Evolutionary conservation across 2,888 invertebrate genomes (phyloP).

Genomic region (Pegoplata infirma): DNA sequence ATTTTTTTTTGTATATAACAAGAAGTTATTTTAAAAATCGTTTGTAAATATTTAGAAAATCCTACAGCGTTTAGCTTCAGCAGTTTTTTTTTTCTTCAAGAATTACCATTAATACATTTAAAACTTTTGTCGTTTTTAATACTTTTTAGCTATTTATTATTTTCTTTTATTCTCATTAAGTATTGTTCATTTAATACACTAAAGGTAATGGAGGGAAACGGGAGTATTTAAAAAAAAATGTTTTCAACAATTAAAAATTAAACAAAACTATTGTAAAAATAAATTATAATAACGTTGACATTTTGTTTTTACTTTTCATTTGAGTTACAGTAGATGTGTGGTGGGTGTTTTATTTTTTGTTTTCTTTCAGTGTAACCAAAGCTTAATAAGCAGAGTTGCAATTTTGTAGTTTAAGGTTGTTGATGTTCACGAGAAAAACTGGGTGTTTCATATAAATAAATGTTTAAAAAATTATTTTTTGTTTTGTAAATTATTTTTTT

Average conservation of each 20-base stretch:
- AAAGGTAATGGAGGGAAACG: conserved; percentile 59
- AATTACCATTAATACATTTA: conserved; percentile 15
- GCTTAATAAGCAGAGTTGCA: conserved; percentile 57
- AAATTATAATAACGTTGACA: conserved; percentile 37
- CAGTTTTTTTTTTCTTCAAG: conserved; percentile 7
- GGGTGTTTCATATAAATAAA: conserved; percentile 38
- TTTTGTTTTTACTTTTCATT: too few relatives aligned
- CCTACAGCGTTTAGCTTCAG: conserved; percentile 59
- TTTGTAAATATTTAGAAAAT: conserved; percentile 2
- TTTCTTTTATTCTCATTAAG: conserved; percentile 47
- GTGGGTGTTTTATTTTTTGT: conserved; percentile 52
- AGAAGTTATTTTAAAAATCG: background rate
- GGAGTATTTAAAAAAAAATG: conserved; percentile 20
- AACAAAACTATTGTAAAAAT: background rate
- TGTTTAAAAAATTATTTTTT: conserved; percentile 30
- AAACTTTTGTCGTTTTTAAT: conserved; percentile 39
- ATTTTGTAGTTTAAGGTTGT: conserved; percentile 13
- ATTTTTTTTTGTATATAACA: too few relatives aligned
- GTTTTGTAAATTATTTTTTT: conserved; percentile 17
- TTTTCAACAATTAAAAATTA: conserved; percentile 1
- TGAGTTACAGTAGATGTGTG: conserved; percentile 21
- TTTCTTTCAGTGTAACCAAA: conserved; percentile 51
- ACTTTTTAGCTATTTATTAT: conserved; percentile 58
- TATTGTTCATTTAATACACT: conserved; percentile 50
- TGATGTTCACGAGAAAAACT: conserved; percentile 48